phyloP scores from a whole-genome alignment of 2,888 invertebrate genomes.

The Cephus spinipes region DNA sequence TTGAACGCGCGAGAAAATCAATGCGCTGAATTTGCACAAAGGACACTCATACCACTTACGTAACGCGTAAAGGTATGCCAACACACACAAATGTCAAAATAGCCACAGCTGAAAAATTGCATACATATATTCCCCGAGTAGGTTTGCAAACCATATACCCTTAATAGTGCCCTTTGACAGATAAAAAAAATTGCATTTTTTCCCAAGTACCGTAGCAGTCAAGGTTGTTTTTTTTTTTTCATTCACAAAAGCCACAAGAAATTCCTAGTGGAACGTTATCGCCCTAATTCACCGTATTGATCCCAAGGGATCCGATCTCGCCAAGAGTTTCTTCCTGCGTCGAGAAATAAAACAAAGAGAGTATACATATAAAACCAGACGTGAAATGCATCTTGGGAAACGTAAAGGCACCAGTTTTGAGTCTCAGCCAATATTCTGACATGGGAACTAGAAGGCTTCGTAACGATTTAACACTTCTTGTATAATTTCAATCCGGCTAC shows the following conservation, averaged over 20 bases:
- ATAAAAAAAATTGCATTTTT: not conserved
- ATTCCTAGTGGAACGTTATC: not conserved
- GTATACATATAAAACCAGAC: not conserved
- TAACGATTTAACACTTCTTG: not conserved
- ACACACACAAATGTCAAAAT: not conserved
- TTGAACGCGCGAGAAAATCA: not conserved
- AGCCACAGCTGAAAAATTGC: not conserved
- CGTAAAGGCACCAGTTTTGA: not conserved
- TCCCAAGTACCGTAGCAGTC: not conserved
- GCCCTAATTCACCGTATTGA: not conserved
- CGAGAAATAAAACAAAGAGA: not conserved
- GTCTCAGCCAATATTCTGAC: not conserved
- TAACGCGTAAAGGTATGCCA: not conserved
- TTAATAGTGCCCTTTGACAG: not conserved
- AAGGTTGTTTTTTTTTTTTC: not conserved
- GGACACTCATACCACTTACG: not conserved
- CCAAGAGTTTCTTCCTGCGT: not conserved
- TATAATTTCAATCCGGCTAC: not conserved
- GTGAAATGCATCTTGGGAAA: not conserved
- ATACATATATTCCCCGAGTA: not conserved
- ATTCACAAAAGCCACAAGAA: not conserved
- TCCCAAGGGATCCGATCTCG: not conserved
- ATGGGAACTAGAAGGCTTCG: not conserved
- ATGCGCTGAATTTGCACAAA: not conserved
- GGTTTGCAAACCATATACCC: not conserved